Conservation (phyloP, 92 coral and sea anemone genomes). For the Epizoanthus fatuus region DNA sequence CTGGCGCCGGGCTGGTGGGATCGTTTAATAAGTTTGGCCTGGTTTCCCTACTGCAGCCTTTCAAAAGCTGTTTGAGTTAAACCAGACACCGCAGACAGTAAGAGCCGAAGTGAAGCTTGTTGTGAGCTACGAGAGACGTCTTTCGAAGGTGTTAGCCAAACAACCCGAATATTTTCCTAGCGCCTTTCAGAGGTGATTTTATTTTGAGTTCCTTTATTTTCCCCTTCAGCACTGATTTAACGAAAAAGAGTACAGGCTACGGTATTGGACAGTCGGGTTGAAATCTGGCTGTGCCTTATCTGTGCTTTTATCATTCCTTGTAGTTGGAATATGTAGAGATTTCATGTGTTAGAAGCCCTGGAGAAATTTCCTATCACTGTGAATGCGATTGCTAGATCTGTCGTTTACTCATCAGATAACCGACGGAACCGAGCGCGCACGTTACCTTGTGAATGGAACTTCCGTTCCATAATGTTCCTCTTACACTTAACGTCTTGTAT, state of each 20-base stretch:
- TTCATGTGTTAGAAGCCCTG: constrained; percentile 85
- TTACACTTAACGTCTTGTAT: constrained; percentile 83
- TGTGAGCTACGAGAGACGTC: constrained; percentile 58
- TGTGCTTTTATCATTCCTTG: constrained; percentile 74
- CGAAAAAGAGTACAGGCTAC: background rate
- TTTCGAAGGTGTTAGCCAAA: constrained; percentile 74
- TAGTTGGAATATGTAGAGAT: constrained; percentile 85
- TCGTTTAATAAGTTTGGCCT: constrained; percentile 80
- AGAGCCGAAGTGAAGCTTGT: constrained; percentile 79
- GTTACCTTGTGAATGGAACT: constrained; percentile 91
- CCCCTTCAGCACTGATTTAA: constrained; percentile 27
- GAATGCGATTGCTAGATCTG: constrained; percentile 87
- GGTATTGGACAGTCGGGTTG: constrained; percentile 26
- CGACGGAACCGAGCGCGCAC: constrained; percentile 82
- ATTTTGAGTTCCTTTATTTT: constrained; percentile 25
- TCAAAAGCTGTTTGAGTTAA: constrained; percentile 91
- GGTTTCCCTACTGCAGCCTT: constrained; percentile 93
- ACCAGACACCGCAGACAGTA: constrained; percentile 89
- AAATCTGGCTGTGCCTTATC: constrained; percentile 76
- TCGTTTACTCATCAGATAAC: constrained; percentile 88
- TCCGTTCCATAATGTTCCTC: constrained; percentile 87
- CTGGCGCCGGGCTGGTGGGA: constrained; percentile 95
- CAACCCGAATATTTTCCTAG: constrained; percentile 62
- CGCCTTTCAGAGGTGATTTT: constrained; percentile 42
- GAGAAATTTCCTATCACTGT: constrained; percentile 88